Evolutionary conservation across 2,113 vertebrate species (phyloP), one percentile per base, ranked within the genome.

Genomic region (Martes martes): DNA sequence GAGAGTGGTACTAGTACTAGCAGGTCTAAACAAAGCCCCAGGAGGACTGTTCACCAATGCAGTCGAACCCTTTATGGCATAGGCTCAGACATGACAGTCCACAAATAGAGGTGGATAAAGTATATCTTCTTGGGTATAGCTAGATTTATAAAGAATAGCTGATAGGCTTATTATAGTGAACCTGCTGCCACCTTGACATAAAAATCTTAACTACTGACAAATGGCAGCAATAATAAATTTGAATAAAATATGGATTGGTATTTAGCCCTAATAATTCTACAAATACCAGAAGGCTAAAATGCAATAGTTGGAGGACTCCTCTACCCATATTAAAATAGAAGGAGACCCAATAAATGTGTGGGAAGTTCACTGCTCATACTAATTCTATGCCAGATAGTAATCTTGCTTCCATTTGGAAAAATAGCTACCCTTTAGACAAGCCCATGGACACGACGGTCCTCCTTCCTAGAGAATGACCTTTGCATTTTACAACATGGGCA

Each of bases 131-230:
- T 95, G 33, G 16, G 7, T 78, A 31, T 65, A 89, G 33, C 14
- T 85, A 33, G 80, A 50, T 81, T 91, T 95, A 82, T 73, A 89
- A 93, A 18, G 61, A 94, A 73, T 63, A 82, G 21, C 31, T 76
- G 11, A 79, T 91, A 79, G 73, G 16, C n/a, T 93, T 85, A n/a
- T 63, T 89, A 80, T 52, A 89, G 5, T 82, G 63, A 7, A 61
- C 45, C 15, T 90, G 11, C 31, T 88, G 31, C 28, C 90, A 61
- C 33, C 13, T 95, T 89, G 87, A 59, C 61, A 67, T 63, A 89
- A 39, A 85, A 92, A 92, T 80, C 28, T 81, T 85, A 85, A 69
- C n/a, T 96, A 57, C 6, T 81, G 52, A 95, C 42, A 95, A 24
- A 87, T 45, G 15, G 10, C 24, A 81, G 6, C 8, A 76, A 36